Conservation (phyloP, 2,797 vertebrate species). For the Caiman crocodilus region DNA sequence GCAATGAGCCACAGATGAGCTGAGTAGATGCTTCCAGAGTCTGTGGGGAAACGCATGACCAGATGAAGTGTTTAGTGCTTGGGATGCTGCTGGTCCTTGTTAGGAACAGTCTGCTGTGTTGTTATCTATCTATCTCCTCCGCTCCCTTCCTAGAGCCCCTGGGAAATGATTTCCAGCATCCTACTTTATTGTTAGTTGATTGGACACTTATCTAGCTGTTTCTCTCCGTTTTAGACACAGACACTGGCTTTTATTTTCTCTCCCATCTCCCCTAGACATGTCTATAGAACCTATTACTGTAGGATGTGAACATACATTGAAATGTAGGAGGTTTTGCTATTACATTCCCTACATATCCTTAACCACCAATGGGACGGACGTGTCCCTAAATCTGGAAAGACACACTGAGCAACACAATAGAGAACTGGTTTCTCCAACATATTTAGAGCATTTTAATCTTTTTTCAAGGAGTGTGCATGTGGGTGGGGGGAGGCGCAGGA, state of each 20-base stretch:
- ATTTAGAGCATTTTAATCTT: neutral
- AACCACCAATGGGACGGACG: neutral
- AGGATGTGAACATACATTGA: neutral
- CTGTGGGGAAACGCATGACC: neutral
- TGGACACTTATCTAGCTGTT: conserved; percentile 29
- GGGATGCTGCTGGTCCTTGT: neutral
- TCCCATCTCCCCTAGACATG: neutral
- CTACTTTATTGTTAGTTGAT: conserved; percentile 15
- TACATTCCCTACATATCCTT: neutral
- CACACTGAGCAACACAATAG: fast-evolving
- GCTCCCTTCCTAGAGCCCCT: neutral
- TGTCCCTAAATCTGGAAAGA: neutral
- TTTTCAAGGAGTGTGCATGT: neutral
- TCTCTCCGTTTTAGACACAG: neutral
- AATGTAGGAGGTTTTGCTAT: neutral
- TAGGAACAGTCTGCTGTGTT: neutral
- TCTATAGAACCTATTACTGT: neutral
- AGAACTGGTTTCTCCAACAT: neutral
- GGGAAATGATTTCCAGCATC: conserved; percentile 16
- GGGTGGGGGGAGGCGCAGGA: too few relatives aligned
- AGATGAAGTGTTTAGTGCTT: neutral
- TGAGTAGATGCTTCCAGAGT: neutral
- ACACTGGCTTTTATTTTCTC: neutral
- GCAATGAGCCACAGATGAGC: neutral
- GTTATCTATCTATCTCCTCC: neutral